Base-by-base conservation (phyloP, 2,113 vertebrate species). In the Hippocampus comes region DNA sequence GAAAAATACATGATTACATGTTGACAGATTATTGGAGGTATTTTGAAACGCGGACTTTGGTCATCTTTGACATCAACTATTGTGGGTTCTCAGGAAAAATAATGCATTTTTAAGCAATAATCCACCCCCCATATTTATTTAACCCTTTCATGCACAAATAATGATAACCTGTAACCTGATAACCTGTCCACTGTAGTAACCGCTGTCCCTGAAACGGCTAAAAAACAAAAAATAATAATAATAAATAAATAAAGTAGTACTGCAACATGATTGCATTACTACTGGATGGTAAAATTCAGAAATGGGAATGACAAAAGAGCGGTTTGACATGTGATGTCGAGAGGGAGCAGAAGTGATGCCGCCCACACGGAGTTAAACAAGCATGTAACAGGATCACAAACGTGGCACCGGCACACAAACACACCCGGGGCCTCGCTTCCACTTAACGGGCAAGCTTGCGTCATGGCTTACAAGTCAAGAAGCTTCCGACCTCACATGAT, bases 351-450 rank as follows among this genome's bases (percentile, higher is more conserved):
- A 72, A 64, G 80, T 63, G 27, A n/a, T 56, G 4, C 10, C 0
- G 56, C 57, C 25, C 64, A 76, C 82, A 79, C 76, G 61, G 75
- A 68, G 64, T 69, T 64, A 34, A 70, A 46, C 68, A 71, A 48
- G 43, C 60, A 55, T 78, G 82, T 81, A 21, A 2, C 53, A 53
- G 18, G 41, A 84, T 72, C 76, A 60, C 76, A 75, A 75, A 77
- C 60, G n/a, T 15, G 75, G 51, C 61, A 72, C 82, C 63, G 41
- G 30, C 74, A 70, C 51, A 38, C 15, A 80, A 71, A 74, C 15
- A 73, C 30, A 68, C 41, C 21, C 63, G 25, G 5, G 65, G 56
- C 49, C 11, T 38, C 9, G 23, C 43, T 38, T 64, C 43, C 25
- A 63, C 55, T 1, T 64, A 73, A 59, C 51, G 70, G 59, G 30